Evolutionary conservation across 2,113 vertebrate species (phyloP).

Genomic region (Toxotes jaculatrix): DNA sequence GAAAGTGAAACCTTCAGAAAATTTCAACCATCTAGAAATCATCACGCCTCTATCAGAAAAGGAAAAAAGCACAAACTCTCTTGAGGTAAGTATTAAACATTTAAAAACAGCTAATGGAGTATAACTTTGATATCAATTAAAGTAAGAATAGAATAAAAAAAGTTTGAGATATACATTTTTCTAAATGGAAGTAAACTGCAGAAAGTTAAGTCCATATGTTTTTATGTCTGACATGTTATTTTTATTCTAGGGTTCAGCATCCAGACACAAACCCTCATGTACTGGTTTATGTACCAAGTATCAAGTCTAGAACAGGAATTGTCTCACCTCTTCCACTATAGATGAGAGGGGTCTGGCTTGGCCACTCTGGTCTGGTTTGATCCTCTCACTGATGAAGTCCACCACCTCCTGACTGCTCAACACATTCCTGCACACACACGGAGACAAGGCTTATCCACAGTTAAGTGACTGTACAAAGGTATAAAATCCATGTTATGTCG

Average conservation of each 20-base stretch:
- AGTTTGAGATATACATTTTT: no score
- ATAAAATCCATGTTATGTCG: no score
- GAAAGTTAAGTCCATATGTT: no score
- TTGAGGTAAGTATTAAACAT: no score
- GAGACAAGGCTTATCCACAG: neutral
- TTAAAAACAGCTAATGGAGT: no score
- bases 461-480: no score
- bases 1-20: no score
- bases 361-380: constrained; percentile 89
- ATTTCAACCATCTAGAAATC: no score
- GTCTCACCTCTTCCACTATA: constrained; percentile 93
- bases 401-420: constrained; percentile 99
- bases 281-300: neutral
- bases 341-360: constrained; percentile 88
- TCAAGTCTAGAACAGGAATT: neutral
- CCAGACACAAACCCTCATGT: neutral
- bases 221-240: neutral
- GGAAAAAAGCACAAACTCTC: no score
- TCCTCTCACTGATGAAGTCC: constrained; percentile 94
- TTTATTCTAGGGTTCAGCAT: neutral
- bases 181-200: no score
- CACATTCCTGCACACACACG: constrained; percentile 91
- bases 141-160: no score
- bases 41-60: neutral
- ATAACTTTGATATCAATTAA: no score